Evolutionary conservation across 1,140 invertebrate species (phyloP).

Genomic region (Drosophila quadrilineata): DNA sequence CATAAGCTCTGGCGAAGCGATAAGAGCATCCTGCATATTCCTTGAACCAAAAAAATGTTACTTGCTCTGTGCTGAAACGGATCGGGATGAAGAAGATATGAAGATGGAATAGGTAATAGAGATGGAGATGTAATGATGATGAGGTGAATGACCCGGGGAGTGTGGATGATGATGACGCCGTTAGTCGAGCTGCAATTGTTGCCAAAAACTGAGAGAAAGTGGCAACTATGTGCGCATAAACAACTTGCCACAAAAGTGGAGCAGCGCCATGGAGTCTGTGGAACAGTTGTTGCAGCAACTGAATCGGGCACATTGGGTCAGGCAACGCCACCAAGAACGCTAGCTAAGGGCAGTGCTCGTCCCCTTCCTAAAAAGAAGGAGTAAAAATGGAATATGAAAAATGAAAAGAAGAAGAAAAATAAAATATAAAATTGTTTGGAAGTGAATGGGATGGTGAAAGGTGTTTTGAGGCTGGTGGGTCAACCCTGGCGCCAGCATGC

Average conservation of each 20-base stretch:
- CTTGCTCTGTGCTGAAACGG: background rate
- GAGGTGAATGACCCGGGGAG: background rate
- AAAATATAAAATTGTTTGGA: constrained; percentile 5
- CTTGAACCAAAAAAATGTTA: constrained; percentile 23
- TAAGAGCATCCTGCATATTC: background rate
- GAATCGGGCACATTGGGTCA: constrained; percentile 56
- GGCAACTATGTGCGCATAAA: constrained; percentile 16
- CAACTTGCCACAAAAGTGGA: background rate
- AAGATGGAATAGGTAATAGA: background rate
- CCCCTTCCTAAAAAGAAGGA: background rate
- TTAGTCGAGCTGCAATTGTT: background rate
- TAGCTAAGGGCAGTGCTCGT: constrained; percentile 11
- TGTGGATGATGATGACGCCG: background rate
- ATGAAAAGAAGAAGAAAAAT: background rate
- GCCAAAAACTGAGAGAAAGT: constrained; percentile 14
- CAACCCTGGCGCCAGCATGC: constrained; percentile 26
- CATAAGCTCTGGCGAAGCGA: background rate
- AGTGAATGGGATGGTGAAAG: too few relatives aligned
- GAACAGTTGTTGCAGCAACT: constrained; percentile 19
- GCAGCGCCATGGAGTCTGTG: constrained; percentile 51
- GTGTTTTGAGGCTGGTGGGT: too few relatives aligned
- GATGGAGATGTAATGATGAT: background rate
- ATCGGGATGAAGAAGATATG: constrained; percentile 4
- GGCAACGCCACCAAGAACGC: constrained; percentile 19
- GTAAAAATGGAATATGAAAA: background rate